A percentile compares a stretch with the other conserved stretches of the same genome.
These are phyloP conservation scores for Labrus mixtus DNA, from an alignment of 2,113 vertebrate species.

Conservation along the genomic window DNA sequence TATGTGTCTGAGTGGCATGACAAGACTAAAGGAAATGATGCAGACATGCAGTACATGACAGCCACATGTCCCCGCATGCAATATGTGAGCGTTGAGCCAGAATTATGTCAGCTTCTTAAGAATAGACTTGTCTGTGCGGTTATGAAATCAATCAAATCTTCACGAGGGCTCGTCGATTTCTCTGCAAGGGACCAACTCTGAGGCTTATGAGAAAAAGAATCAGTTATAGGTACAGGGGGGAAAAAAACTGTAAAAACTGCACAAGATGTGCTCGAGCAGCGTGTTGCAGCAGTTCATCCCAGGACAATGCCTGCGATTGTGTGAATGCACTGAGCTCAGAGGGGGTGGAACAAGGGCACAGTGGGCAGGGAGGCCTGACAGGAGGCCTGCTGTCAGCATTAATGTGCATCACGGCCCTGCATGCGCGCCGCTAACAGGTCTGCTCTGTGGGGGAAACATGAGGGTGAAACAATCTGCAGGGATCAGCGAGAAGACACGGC, in stretches of 20 bases:
- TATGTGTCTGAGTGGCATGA: not conserved
- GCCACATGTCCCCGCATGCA: constrained; percentile 24
- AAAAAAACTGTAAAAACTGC: constrained; percentile 13
- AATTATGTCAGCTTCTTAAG: not conserved
- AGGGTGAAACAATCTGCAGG: constrained; percentile 18
- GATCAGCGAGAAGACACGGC: not conserved
- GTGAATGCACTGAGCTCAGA: constrained; percentile 58
- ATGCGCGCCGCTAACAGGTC: constrained; percentile 36
- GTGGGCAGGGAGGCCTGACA: constrained; percentile 61
- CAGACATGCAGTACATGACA: not conserved
- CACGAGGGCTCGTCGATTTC: not conserved
- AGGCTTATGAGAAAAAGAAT: not conserved
- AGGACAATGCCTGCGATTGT: constrained; percentile 68
- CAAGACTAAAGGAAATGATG: not conserved
- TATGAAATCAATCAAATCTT: not conserved
- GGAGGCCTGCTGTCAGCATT: constrained; percentile 77
- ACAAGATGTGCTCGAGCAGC: constrained; percentile 25
- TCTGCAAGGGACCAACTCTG: not conserved
- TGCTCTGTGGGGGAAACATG: constrained; percentile 15
- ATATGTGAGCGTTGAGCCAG: not conserved
- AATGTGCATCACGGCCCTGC: constrained; percentile 69
- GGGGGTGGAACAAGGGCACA: constrained; percentile 53
- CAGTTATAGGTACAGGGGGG: not conserved
- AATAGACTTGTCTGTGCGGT: not conserved
- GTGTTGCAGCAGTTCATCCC: constrained; percentile 58